These are phyloP conservation scores for Schlechtendalia chinensis DNA, from an alignment of 1,140 invertebrate genomes.

Conservation along the genomic window DNA sequence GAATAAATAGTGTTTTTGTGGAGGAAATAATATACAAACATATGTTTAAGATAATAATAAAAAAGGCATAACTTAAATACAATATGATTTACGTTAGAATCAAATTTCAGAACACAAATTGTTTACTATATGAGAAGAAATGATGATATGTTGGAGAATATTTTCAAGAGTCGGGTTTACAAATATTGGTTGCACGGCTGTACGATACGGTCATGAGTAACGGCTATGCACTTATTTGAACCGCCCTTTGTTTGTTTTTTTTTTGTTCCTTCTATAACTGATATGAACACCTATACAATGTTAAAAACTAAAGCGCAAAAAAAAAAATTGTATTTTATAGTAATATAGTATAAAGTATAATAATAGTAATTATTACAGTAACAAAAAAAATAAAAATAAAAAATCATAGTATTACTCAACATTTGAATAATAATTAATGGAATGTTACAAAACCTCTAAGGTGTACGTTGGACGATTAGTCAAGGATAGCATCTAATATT, in stretches of 20 bases:
- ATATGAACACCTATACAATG: neutral
- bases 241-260: neutral
- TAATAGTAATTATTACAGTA: neutral
- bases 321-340: neutral
- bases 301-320: slow-evolving; percentile 21
- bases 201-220: too few species aligned
- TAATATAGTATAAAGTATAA: neutral
- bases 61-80: neutral
- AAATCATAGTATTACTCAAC: neutral
- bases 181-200: too few species aligned
- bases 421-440: slow-evolving; percentile 15
- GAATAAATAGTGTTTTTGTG: neutral
- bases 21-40: slow-evolving; percentile 23
- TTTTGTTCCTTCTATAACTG: too few species aligned
- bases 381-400: too few species aligned
- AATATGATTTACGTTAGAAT: neutral
- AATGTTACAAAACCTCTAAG: slow-evolving; percentile 7
- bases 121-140: neutral
- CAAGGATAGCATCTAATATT: neutral
- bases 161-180: neutral
- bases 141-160: slow-evolving; percentile 21
- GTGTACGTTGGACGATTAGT: too few species aligned
- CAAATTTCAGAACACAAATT: slow-evolving; percentile 32
- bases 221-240: neutral
- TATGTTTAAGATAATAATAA: slow-evolving; percentile 8